Evolutionary conservation across 1,140 invertebrate species (phyloP).

Genomic region (Palaemon carinicauda): DNA sequence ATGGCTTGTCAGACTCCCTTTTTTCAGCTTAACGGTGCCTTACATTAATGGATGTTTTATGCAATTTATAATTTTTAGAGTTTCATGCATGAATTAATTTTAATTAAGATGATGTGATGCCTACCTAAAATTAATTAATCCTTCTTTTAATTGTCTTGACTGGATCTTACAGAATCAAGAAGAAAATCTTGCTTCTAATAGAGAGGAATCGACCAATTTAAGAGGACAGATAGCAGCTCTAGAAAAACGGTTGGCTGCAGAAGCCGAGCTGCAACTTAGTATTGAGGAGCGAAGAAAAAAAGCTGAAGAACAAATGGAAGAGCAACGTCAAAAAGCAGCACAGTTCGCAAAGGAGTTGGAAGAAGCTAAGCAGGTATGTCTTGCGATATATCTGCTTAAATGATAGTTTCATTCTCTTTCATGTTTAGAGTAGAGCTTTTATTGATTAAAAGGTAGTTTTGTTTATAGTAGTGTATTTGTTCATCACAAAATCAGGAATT

Average conservation of each 20-base stretch:
- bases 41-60: too few relatives aligned
- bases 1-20: too few relatives aligned
- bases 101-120: too few relatives aligned
- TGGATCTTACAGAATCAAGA: neutral
- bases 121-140: neutral
- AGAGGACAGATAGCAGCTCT: constrained; percentile 27
- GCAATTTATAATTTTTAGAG: too few relatives aligned
- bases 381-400: neutral
- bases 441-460: too few relatives aligned
- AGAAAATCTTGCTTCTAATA: constrained; percentile 27
- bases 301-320: constrained; percentile 39
- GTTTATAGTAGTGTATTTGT: too few relatives aligned
- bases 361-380: constrained; percentile 34
- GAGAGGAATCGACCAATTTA: constrained; percentile 29
- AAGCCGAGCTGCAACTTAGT: constrained; percentile 15
- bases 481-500: too few relatives aligned
- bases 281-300: constrained; percentile 22
- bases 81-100: too few relatives aligned
- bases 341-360: constrained; percentile 39
- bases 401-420: neutral
- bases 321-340: constrained; percentile 26
- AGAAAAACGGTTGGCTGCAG: constrained; percentile 34
- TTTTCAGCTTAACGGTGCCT: too few relatives aligned
- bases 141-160: neutral
- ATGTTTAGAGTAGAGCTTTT: neutral